Evolutionary conservation across 2,888 invertebrate species (phyloP), one percentile per base, ranked within the genome.

Genomic region (Heliconius sara): DNA sequence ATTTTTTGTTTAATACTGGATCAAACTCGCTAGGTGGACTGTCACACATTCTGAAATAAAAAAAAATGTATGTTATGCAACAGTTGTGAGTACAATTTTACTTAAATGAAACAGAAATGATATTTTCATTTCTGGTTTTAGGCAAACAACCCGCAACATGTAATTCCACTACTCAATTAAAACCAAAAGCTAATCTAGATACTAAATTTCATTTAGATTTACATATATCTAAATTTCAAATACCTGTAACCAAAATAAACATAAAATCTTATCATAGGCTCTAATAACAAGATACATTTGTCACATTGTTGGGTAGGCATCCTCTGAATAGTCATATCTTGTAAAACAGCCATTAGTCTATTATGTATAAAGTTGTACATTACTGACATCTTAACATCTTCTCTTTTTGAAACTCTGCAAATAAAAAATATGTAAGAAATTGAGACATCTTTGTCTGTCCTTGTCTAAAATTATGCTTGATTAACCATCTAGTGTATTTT

Each of bases 341-440:
- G 98, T 63, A 98, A 92, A 7, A 98, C 96, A 0, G 98, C 96
- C 85, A 97, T 92, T 79, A 98, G 91, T 25, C 98, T 96, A 88
- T 98, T 97, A 87, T 97, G 96, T 75, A 98, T 93, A 91, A 97
- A 98, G 89, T 97, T 97, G 87, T 98, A 98, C 70, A 96, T 91
- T 1, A 95, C 87, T 76, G 91, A 85, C 91, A 83, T 75, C 3
- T 91, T 86, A 0, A 92, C 89, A 85, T 92, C 92, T 47, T 77
- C 82, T 79, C 92, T 88, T 83, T 87, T 88, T 57, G 89, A 85
- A 27, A 94, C 88, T 52, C 95, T 95, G 84, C 52, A 82, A 79
- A 22, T n/a, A 34, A 71, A 67, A 25, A 70, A 71, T 43, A 75
- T 22, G 0, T 57, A 57, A 57, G n/a, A 34, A 30, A 67, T 10